Evolutionary conservation across 2,797 vertebrate species (phyloP).

Genomic region (Liparis tanakae): DNA sequence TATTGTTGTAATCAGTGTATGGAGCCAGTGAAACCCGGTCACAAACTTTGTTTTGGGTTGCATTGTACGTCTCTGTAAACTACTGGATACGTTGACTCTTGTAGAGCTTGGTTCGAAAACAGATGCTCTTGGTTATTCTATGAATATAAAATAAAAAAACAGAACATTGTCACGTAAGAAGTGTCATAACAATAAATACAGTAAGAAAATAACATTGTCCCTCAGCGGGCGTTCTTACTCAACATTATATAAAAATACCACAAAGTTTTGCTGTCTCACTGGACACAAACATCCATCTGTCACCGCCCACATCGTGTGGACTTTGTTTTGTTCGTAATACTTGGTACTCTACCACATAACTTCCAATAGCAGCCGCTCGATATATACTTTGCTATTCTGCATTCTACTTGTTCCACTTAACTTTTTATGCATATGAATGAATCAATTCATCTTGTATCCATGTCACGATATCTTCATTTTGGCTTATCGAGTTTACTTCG

Average conservation of each 20-base stretch:
- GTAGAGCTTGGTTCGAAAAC: neutral
- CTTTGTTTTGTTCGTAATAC: no score
- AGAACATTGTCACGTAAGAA: neutral
- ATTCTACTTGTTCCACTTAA: neutral
- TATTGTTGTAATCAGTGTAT: neutral
- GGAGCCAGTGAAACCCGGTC: neutral
- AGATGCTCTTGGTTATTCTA: no score
- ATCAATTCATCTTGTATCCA: neutral
- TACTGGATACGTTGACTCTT: neutral
- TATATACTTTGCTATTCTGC: no score
- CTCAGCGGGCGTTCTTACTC: neutral
- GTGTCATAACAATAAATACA: neutral
- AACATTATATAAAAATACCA: neutral
- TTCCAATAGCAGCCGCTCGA: no score
- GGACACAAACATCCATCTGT: neutral
- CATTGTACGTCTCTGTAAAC: neutral
- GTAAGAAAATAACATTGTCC: neutral
- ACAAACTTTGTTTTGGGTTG: no score
- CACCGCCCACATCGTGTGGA: no score
- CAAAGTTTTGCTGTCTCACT: neutral
- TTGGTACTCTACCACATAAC: no score
- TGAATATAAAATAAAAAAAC: no score
- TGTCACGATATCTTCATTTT: neutral
- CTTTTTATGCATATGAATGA: neutral
- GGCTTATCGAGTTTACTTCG: neutral